phyloP scores from a whole-genome alignment of 2,888 invertebrate genomes.

The Hydriomena furcata region DNA sequence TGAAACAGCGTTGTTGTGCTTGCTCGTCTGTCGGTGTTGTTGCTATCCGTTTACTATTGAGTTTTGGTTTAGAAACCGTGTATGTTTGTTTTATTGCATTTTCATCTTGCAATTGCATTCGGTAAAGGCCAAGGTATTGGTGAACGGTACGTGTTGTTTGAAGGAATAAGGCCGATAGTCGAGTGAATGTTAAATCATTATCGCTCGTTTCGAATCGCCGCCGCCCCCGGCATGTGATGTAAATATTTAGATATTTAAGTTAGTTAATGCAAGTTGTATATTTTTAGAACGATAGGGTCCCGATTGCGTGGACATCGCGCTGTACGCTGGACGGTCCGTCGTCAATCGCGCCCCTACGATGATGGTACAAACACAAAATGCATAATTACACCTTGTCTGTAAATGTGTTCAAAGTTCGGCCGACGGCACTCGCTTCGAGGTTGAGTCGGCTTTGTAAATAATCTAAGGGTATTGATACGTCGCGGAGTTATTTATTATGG shows the following conservation, averaged over 20 bases:
- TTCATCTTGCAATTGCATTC: neutral
- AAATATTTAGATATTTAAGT: constrained; percentile 46
- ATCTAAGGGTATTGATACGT: constrained; percentile 23
- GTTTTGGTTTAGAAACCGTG: too few species aligned
- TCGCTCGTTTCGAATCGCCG: constrained; percentile 24
- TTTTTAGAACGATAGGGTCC: constrained; percentile 60
- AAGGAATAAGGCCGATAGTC: constrained; percentile 1
- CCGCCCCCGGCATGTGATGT: constrained; percentile 37
- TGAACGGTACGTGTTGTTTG: neutral
- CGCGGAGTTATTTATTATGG: constrained; percentile 38
- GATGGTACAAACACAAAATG: constrained; percentile 79
- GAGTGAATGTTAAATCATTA: constrained; percentile 5
- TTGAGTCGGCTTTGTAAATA: constrained; percentile 43
- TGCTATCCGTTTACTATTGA: too few species aligned
- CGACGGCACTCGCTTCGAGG: constrained; percentile 15
- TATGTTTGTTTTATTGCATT: neutral
- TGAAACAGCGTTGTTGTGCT: constrained; percentile 9
- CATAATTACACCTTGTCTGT: constrained; percentile 55
- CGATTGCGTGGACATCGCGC: constrained; percentile 60
- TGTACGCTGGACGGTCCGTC: constrained; percentile 15
- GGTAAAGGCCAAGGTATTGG: neutral
- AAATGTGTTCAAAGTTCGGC: constrained; percentile 37
- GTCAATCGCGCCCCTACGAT: constrained; percentile 52
- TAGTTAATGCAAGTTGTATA: constrained; percentile 48
- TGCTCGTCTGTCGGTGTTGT: constrained; percentile 6